Evolutionary conservation across 1,140 invertebrate genomes (phyloP).

Genomic region (Drosophila paulistorum): DNA sequence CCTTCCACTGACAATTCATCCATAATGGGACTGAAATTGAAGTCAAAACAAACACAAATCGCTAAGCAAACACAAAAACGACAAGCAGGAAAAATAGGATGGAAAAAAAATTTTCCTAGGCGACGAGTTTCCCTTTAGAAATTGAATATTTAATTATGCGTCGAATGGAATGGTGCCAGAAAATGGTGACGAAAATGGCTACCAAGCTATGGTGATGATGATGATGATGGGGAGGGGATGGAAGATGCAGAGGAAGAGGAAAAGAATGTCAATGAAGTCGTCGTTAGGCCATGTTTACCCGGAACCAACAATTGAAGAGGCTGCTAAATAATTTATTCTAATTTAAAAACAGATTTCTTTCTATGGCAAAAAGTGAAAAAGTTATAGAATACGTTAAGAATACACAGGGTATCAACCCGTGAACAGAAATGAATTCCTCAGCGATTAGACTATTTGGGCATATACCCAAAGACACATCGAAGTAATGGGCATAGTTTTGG

Average conservation of each 20-base stretch:
- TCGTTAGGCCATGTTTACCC: slow-evolving; percentile 32
- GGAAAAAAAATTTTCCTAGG: slow-evolving; percentile 12
- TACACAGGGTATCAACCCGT: background rate
- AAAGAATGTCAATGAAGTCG: slow-evolving; percentile 39
- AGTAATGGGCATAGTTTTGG: background rate
- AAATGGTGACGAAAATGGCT: slow-evolving; percentile 70
- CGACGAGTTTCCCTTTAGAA: slow-evolving; percentile 42
- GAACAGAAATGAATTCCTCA: background rate
- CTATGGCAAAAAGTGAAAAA: background rate
- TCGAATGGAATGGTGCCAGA: slow-evolving; percentile 67
- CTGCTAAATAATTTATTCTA: slow-evolving; percentile 75
- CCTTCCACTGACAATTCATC: slow-evolving; percentile 6
- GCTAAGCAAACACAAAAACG: slow-evolving; percentile 33
- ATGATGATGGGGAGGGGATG: background rate
- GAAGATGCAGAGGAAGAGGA: slow-evolving; percentile 3
- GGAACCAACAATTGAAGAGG: slow-evolving; percentile 42
- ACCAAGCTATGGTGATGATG: slow-evolving; percentile 26
- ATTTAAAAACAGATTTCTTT: slow-evolving; percentile 59
- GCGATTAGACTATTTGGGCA: background rate
- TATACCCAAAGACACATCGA: background rate
- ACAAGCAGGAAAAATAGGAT: slow-evolving; percentile 26
- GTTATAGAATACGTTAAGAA: background rate
- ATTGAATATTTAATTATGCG: slow-evolving; percentile 78
- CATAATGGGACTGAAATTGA: slow-evolving; percentile 69
- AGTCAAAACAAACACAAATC: slow-evolving; percentile 64